Evolutionary conservation across 2,888 invertebrate species (phyloP).

Genomic region (Aporophyla lueneburgensis): DNA sequence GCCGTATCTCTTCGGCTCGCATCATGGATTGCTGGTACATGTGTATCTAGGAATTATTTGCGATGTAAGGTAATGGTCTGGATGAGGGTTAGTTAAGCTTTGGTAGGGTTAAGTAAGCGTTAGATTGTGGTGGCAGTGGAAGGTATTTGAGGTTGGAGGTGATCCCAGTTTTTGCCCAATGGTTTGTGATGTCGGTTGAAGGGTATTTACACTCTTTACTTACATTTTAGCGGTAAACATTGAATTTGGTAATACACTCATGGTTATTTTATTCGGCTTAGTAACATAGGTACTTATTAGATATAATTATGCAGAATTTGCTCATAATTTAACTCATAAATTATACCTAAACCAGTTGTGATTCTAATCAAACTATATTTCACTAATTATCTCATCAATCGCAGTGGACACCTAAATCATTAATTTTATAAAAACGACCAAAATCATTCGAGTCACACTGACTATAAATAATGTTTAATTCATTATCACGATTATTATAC

Average conservation of each 20-base stretch:
- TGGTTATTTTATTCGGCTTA: not conserved
- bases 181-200: not conserved
- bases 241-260: constrained; percentile 8
- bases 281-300: not conserved
- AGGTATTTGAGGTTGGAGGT: constrained; percentile 26
- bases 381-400: constrained; percentile 64
- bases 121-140: constrained; percentile 18
- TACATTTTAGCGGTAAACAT: constrained; percentile 13
- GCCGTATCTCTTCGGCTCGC: constrained; percentile 86
- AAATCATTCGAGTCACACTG: constrained; percentile 28
- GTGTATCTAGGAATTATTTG: constrained; percentile 81
- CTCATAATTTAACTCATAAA: constrained; percentile 45
- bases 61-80: constrained; percentile 60
- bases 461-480: constrained; percentile 35
- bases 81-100: constrained; percentile 55
- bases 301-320: constrained; percentile 10
- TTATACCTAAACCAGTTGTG: constrained; percentile 49
- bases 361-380: constrained; percentile 53
- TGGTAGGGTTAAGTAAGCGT: constrained; percentile 39
- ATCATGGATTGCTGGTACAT: constrained; percentile 90
- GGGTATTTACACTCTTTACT: no score
- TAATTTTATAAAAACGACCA: constrained; percentile 21
- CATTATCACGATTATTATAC: constrained; percentile 9
- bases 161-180: constrained; percentile 38
- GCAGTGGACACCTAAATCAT: constrained; percentile 43